phyloP scores from a whole-genome alignment of 2,113 vertebrate species.

The Gavia stellata region DNA sequence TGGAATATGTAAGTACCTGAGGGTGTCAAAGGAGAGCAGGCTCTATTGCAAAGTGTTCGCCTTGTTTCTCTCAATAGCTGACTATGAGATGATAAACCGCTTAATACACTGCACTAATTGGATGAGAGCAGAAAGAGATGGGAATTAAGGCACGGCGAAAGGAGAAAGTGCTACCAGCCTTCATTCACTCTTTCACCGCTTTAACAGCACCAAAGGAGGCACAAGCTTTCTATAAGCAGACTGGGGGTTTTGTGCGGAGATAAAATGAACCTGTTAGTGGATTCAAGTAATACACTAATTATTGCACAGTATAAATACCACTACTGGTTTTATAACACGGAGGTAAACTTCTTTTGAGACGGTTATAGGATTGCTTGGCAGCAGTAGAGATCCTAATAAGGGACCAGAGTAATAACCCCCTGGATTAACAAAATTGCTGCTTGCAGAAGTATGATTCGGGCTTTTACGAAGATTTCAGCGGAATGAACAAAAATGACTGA shows the following conservation, averaged over 20 bases:
- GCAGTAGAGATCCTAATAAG: constrained; percentile 83
- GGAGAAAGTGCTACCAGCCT: constrained; percentile 90
- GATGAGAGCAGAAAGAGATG: constrained; percentile 99
- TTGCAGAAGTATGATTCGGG: constrained; percentile 81
- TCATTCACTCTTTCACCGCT: constrained; percentile 91
- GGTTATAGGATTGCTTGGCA: constrained; percentile 86
- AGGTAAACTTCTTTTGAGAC: constrained; percentile 86
- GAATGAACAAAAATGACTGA: constrained; percentile 82
- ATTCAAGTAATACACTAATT: constrained; percentile 87
- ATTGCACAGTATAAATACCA: constrained; percentile 87
- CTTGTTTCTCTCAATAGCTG: constrained; percentile 99
- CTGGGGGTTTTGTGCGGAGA: constrained; percentile 81
- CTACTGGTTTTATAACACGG: constrained; percentile 84
- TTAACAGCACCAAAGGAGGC: constrained; percentile 83
- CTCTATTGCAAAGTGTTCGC: constrained; percentile 99
- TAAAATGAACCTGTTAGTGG: constrained; percentile 85
- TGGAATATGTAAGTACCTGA: constrained; percentile 98
- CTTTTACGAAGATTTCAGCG: constrained; percentile 78
- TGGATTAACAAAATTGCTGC: constrained; percentile 81
- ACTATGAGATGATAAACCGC: constrained; percentile 99
- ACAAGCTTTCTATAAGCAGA: constrained; percentile 92
- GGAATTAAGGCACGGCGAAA: constrained; percentile 95
- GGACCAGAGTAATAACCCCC: constrained; percentile 80
- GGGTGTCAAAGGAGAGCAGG: constrained; percentile 99
- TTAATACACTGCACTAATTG: constrained; percentile 99